Evolutionary conservation across 2,113 vertebrate species (phyloP).

Genomic region (Petrocephalus zakoni): DNA sequence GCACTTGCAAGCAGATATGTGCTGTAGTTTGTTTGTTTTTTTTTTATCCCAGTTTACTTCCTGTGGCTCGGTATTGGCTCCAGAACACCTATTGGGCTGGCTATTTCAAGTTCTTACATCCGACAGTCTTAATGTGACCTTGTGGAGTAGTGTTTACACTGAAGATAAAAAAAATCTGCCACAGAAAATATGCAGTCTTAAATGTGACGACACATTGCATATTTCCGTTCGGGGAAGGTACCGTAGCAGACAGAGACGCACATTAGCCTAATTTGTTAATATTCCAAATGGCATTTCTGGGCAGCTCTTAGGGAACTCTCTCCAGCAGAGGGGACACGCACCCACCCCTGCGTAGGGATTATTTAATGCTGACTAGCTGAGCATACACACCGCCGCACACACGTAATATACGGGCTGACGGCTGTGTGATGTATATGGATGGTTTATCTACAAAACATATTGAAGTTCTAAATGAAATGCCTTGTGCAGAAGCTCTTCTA

Average conservation of each 20-base stretch:
- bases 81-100: slow-evolving; percentile 7
- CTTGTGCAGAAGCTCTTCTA: neutral
- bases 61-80: neutral
- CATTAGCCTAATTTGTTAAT: neutral
- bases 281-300: neutral
- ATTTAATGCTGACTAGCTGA: neutral
- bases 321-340: neutral
- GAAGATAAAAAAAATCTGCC: neutral
- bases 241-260: neutral
- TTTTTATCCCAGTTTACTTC: neutral
- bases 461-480: neutral
- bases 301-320: neutral
- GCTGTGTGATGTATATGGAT: neutral
- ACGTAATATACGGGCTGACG: neutral
- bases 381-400: neutral
- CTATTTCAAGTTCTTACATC: neutral
- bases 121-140: neutral
- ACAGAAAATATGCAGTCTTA: neutral
- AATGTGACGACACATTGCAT: neutral
- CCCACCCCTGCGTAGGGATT: neutral
- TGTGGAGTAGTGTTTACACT: neutral
- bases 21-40: neutral
- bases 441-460: neutral
- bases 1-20: neutral
- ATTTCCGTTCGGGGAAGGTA: neutral